A percentile compares a stretch with the other conserved stretches of the same genome.
phyloP scores from a whole-genome alignment of 2,113 vertebrate genomes.

The Platycercus adscitus region DNA sequence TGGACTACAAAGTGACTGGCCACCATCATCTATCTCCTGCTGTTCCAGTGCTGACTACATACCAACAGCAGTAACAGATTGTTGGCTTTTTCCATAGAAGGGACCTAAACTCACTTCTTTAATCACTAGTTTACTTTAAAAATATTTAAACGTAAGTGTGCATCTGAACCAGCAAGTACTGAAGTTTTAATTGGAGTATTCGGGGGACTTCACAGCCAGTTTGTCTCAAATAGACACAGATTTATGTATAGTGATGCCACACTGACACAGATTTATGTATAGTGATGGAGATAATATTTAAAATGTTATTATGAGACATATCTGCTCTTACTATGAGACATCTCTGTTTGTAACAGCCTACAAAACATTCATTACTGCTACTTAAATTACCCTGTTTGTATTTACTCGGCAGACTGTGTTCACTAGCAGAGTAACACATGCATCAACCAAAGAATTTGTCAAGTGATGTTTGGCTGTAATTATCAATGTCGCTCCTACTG shows the following conservation, averaged over 20 bases:
- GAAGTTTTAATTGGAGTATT: not conserved
- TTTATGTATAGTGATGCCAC: not conserved
- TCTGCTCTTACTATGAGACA: not conserved
- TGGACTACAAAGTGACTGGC: not conserved
- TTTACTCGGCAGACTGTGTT: not conserved
- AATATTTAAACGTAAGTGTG: not conserved
- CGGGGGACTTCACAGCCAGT: not conserved
- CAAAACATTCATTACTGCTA: not conserved
- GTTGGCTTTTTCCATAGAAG: not conserved
- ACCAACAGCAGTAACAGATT: fast-evolving
- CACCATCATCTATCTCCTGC: fast-evolving
- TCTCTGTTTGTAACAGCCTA: not conserved
- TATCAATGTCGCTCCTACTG: not conserved
- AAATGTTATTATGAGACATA: not conserved
- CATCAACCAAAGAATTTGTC: not conserved
- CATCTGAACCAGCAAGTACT: not conserved
- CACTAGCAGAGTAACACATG: not conserved
- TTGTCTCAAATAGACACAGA: fast-evolving
- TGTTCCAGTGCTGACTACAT: fast-evolving
- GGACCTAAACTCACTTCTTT: not conserved
- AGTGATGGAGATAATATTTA: not conserved
- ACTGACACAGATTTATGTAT: not conserved
- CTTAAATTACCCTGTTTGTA: not conserved
- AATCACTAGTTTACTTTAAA: not conserved
- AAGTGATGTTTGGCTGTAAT: not conserved